Base-by-base conservation (phyloP, 1,140 invertebrate genomes). In the Tachypleus tridentatus region DNA sequence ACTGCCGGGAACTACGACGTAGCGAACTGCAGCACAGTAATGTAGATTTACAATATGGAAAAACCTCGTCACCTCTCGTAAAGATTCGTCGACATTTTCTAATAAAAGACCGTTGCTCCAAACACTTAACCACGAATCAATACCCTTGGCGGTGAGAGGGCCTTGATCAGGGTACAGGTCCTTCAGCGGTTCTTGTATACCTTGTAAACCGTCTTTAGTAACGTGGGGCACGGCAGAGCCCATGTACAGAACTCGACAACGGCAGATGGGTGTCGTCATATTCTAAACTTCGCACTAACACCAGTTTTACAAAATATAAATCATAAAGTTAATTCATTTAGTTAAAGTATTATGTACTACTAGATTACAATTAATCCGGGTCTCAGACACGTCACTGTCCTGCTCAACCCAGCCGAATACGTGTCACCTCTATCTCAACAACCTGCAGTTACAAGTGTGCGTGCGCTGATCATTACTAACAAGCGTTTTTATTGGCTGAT, bases 91-190 rank as follows among this genome's bases (percentile, higher is more conserved):
- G 3, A 98, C 88, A 76, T 98, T 98, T 77, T 98, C 93, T 64
- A 99, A 75, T n/a, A 98, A 79, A 59, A 99, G 86, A 58, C 96
- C 95, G 75, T 97, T 97, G 62, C 90, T 93, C 89, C 94, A 97
- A 48, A 98, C 93, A 70, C 90, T 94, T 49, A 99, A 80, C 91
- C 94, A 98, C 60, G 93, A 95, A 75, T 98, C 94, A 70, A 98
- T 97, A 58, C 94, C 94, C 72, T 89, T 85, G 52, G 89, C 88
- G 2, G 87, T 64, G 48, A 72, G 63, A 3, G 84, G 70, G 5
- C 91, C 92, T 74, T 91, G 87, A 73, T 92, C 89, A 10, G 93
- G 94, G 75, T 98, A 99, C n/a, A 98, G 78, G 73, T 97, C 94
- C 69, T 89, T 83, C 65, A 99, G 76, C 3, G 97, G 97, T 75